Conservation (phyloP, 2,888 invertebrate species). For the Chrysotoxum bicinctum region DNA sequence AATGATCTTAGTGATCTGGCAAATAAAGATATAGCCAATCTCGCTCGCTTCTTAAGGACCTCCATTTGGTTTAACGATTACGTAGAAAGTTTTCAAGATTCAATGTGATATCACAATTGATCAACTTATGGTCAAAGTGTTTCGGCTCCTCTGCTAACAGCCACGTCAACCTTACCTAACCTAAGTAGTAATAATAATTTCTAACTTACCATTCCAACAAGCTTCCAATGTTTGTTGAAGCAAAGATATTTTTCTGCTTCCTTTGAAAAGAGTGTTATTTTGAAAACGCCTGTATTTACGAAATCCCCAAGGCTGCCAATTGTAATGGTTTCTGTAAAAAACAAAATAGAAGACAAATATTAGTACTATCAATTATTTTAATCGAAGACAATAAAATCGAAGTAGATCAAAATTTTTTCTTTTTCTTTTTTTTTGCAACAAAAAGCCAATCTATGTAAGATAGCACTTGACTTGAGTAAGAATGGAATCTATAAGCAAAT, state of each 20-base stretch:
- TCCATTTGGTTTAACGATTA: too few species aligned
- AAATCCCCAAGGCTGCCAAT: conserved; percentile 79
- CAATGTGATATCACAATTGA: too few species aligned
- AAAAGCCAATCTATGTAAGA: conserved; percentile 67
- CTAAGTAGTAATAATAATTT: too few species aligned
- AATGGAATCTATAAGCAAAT: conserved; percentile 13
- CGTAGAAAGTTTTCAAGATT: too few species aligned
- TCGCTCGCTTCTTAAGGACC: too few species aligned
- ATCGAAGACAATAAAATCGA: conserved; percentile 59
- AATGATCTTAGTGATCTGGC: too few species aligned
- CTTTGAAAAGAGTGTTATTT: conserved; percentile 79
- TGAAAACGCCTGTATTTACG: conserved; percentile 76
- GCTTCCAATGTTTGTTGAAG: conserved; percentile 77
- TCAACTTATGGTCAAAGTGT: too few species aligned
- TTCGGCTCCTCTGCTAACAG: too few species aligned
- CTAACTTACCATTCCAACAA: conserved; percentile 79
- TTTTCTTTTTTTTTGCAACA: neutral
- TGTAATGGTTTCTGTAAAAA: conserved; percentile 77
- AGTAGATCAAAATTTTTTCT: conserved; percentile 53
- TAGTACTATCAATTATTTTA: conserved; percentile 7
- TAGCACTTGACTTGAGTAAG: conserved; percentile 67
- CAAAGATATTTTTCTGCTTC: conserved; percentile 79
- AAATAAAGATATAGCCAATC: too few species aligned
- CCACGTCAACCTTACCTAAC: too few species aligned
- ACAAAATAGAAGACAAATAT: neutral